Evolutionary conservation across 2,797 vertebrate genomes (phyloP), one percentile per base, ranked within the genome.

Genomic region (Coregonus suidteri): DNA sequence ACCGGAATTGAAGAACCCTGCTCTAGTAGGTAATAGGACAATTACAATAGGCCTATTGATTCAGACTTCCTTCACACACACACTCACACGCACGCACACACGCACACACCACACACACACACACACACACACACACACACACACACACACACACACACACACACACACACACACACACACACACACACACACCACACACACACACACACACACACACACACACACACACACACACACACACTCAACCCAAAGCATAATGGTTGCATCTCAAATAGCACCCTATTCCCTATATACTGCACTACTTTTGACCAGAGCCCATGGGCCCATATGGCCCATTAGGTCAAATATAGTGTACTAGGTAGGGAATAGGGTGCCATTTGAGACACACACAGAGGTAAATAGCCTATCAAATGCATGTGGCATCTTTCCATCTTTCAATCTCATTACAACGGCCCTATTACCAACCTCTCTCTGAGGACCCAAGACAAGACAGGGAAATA

Each of bases 381-480:
- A 14, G 31, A 13, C 2, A 47, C 11, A 47, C 2, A 11, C 41
- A 47, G 9, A 18, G 31, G 66, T 34, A 68, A 68, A 34, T 47
- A 37, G 16, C 31, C 15, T 34, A 68, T 68, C 66, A 67, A 76
- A 77, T 81, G 74, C 53, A 69, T 74, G 73, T 79, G 74, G 76
- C 74, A 66, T 73, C 67, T 68, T 77, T 53, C 41, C 41, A 47
- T 47, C 41, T 47, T 47, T 47, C 31, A 72, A 70, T 80, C 76
- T 79, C 76, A 72, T 81, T 72, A 75, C 79, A 80, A 80, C 71
- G 41, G 77, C 75, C 80, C 81, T 74, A 53, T 76, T 53, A 62
- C 75, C 80, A 77, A 74, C 77, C 47, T 72, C 71, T 81, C 71
- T 81, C 72, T 77, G 74, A 73, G 74, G 70, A 75, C 71, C 11